Conservation (phyloP, 2,113 vertebrate species). For the Marmota flaviventris region DNA sequence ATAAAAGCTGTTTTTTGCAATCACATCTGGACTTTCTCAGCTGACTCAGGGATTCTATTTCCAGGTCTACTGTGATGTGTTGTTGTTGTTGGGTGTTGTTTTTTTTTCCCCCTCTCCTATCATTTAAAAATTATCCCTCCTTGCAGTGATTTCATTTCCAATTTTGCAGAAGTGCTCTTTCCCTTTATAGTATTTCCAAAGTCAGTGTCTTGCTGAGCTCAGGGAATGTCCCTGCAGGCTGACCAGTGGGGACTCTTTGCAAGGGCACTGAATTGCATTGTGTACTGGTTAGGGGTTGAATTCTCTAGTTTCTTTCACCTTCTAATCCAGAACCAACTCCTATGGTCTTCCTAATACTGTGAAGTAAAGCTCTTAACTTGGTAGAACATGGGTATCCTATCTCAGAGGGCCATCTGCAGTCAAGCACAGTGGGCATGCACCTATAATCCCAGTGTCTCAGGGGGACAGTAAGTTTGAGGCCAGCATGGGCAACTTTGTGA, state of each 20-base stretch:
- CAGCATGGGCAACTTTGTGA: no score
- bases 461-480: no score
- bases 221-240: not conserved
- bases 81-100: not conserved
- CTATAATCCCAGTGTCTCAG: no score
- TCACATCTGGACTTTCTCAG: constrained; percentile 33
- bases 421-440: no score
- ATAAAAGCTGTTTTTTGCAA: constrained; percentile 71
- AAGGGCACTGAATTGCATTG: not conserved
- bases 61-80: not conserved
- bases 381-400: not conserved
- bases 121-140: not conserved
- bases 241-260: not conserved
- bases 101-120: not conserved
- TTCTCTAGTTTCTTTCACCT: not conserved
- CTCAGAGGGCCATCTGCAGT: not conserved
- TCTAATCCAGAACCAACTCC: not conserved
- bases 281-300: not conserved
- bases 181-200: constrained; percentile 33
- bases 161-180: constrained; percentile 48
- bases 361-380: not conserved
- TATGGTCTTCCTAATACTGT: not conserved
- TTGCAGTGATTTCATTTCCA: constrained; percentile 3
- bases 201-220: constrained; percentile 52
- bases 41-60: not conserved